Percentiles rank a stretch among this genome's conserved stretches.
Conservation (phyloP, 2,113 vertebrate species). For the Hypomesus transpacificus region DNA sequence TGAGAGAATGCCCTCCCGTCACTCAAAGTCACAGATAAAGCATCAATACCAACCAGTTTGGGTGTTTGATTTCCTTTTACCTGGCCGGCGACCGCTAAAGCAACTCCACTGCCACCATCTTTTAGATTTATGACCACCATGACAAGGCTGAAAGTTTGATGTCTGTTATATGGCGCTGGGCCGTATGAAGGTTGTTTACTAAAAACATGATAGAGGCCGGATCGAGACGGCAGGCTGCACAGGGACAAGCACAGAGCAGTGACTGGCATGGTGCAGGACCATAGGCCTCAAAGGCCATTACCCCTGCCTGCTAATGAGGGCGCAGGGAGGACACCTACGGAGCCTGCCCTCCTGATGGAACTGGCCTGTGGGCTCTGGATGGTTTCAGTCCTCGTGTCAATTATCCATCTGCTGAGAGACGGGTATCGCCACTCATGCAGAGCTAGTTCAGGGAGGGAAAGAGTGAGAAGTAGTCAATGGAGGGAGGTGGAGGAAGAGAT, state of each 20-base stretch:
- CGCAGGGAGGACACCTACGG: neutral
- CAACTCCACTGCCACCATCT: neutral
- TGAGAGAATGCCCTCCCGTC: constrained; percentile 6
- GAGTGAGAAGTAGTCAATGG: neutral
- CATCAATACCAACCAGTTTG: neutral
- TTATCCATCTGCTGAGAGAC: constrained; percentile 20
- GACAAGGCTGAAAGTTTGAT: constrained; percentile 10
- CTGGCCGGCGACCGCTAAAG: neutral
- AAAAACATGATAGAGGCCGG: neutral
- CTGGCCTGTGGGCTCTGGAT: constrained; percentile 25
- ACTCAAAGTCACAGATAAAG: neutral
- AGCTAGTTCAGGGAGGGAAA: neutral
- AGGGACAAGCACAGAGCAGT: neutral
- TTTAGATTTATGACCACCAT: constrained; percentile 16
- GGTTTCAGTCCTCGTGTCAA: constrained; percentile 26
- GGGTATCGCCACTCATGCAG: neutral
- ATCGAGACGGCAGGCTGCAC: neutral
- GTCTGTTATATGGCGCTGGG: neutral
- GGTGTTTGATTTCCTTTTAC: neutral
- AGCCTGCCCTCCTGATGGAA: constrained; percentile 17
- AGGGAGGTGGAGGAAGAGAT: no score
- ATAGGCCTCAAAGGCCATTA: neutral
- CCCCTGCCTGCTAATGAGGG: neutral
- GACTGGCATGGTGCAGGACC: neutral
- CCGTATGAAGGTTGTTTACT: neutral